Percentiles rank a stretch among this genome's conserved stretches.
These are phyloP conservation scores for Percopsis omiscomaycus DNA, from an alignment of 2,797 vertebrate species.

Conservation along the genomic window DNA sequence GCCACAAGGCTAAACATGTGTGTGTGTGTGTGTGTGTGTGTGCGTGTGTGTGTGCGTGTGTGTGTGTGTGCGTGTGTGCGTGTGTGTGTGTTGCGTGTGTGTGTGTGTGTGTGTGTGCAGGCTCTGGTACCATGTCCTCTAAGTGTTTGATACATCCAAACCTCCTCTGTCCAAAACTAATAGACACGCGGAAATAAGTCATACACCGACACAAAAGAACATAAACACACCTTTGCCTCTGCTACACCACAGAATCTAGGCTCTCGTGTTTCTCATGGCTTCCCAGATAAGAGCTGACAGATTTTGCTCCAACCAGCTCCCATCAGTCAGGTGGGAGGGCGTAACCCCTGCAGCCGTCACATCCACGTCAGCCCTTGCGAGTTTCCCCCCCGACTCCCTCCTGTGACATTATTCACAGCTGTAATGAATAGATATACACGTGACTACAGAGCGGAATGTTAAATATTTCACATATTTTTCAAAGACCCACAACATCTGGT, in stretches of 20 bases:
- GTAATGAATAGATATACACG: constrained; percentile 35
- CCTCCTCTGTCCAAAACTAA: background rate
- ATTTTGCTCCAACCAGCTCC: constrained; percentile 14
- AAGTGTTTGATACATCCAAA: constrained; percentile 21
- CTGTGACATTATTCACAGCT: constrained; percentile 24
- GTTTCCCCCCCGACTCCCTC: constrained; percentile 30
- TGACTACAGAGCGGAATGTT: constrained; percentile 7
- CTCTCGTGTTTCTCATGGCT: background rate
- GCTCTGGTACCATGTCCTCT: constrained; percentile 52
- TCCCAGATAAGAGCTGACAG: constrained; percentile 6
- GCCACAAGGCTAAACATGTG: too few species aligned
- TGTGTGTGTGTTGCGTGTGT: constrained; percentile 37
- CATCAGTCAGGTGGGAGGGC: constrained; percentile 45
- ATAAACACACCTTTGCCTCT: background rate
- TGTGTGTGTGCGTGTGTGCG: constrained; percentile 6
- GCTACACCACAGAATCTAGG: background rate
- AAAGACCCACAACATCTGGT: constrained; percentile 15
- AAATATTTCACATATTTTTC: constrained; percentile 29
- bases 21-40: background rate
- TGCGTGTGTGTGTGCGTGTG: constrained; percentile 6
- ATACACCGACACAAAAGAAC: background rate
- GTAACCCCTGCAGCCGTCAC: constrained; percentile 13
- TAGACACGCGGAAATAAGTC: background rate
- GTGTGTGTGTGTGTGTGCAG: background rate
- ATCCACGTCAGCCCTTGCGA: constrained; percentile 8